Percentiles rank a stretch among this genome's conserved stretches.
Conservation (phyloP, 2,113 vertebrate genomes). For the Campylomormyrus numenius region DNA sequence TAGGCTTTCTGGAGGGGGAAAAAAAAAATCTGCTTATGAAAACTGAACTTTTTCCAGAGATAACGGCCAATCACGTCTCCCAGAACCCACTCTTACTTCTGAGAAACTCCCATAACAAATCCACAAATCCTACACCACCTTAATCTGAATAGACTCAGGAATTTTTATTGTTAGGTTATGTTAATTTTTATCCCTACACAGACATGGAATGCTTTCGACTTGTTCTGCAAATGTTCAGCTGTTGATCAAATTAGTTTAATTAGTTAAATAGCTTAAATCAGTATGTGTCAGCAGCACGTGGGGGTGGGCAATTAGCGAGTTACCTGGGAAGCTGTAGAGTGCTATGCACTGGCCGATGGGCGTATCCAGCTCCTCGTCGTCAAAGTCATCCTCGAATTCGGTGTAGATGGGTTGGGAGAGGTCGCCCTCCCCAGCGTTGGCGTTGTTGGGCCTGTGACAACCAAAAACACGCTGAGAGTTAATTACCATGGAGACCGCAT, state of each 20-base stretch:
- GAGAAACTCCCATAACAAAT: neutral
- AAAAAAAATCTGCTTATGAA: neutral
- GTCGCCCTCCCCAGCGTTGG: slow-evolving; percentile 63
- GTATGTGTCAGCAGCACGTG: neutral
- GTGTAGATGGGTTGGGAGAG: slow-evolving; percentile 73
- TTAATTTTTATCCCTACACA: neutral
- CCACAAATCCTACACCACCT: neutral
- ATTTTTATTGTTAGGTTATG: neutral
- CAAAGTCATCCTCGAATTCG: slow-evolving; percentile 81
- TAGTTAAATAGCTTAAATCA: neutral
- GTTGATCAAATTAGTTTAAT: neutral
- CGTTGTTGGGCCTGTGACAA: slow-evolving; percentile 61
- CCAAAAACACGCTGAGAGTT: neutral
- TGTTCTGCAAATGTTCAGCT: neutral
- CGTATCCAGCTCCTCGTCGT: slow-evolving; percentile 65
- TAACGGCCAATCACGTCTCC: neutral
- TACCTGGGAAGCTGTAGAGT: slow-evolving; percentile 82
- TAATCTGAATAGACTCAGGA: neutral
- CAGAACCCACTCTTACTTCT: neutral
- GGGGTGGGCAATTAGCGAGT: neutral
- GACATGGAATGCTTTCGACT: neutral
- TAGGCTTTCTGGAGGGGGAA: neutral
- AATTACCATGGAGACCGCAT: neutral
- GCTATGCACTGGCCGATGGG: slow-evolving; percentile 79
- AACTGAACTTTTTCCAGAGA: neutral